phyloP scores from a whole-genome alignment of 2,888 invertebrate genomes.

The Stramonita haemastoma region DNA sequence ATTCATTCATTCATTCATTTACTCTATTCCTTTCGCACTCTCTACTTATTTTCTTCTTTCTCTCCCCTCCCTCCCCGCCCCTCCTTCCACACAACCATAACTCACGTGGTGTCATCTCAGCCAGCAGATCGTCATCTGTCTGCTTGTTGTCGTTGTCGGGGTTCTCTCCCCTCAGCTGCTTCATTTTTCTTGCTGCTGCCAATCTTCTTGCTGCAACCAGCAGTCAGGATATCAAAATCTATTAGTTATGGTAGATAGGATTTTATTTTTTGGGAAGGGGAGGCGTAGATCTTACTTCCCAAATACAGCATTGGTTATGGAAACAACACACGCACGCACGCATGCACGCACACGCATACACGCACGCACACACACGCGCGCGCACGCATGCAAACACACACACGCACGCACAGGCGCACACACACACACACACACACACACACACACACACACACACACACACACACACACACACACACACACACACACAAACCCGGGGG shows the following conservation, averaged over 20 bases:
- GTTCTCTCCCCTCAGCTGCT: slow-evolving; percentile 70
- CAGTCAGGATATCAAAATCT: too few species aligned
- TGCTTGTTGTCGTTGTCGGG: slow-evolving; percentile 69
- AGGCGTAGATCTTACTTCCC: too few species aligned
- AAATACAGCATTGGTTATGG: too few species aligned
- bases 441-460: slow-evolving; percentile 1
- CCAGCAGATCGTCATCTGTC: slow-evolving; percentile 64
- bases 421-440: neutral
- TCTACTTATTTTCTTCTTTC: too few species aligned
- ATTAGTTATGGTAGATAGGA: too few species aligned
- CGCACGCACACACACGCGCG: neutral
- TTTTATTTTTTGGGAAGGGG: too few species aligned
- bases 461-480: slow-evolving; percentile 15
- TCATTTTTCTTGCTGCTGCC: slow-evolving; percentile 71
- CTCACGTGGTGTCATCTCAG: slow-evolving; percentile 48
- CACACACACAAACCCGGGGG: too few species aligned
- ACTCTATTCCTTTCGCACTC: too few species aligned
- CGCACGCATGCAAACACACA: neutral
- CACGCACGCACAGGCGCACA: neutral
- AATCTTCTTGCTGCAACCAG: slow-evolving; percentile 67
- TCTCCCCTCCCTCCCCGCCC: too few species aligned
- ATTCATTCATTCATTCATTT: too few species aligned
- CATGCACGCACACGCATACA: neutral
- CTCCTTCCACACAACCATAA: too few species aligned
- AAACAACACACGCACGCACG: neutral